Percentiles rank a stretch among this genome's conserved stretches.
phyloP scores from a whole-genome alignment of 23 tunicate species.

The Halocynthia aurantium region DNA sequence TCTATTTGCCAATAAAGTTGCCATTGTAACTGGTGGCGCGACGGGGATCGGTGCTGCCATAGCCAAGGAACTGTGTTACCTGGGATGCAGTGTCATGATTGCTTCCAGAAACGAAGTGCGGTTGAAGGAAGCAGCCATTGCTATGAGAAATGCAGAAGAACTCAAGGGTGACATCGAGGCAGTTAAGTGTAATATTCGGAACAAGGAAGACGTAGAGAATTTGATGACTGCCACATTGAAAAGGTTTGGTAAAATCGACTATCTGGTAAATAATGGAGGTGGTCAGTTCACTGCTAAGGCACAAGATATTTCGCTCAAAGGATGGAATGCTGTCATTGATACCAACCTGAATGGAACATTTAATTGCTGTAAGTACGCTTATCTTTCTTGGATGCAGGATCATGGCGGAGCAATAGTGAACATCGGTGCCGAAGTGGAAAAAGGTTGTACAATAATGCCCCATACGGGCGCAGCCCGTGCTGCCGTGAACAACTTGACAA shows the following conservation, averaged over 20 bases:
- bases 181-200: slow-evolving; percentile 22
- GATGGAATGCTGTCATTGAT: slow-evolving; percentile 41
- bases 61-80: slow-evolving; percentile 24
- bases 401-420: slow-evolving; percentile 39
- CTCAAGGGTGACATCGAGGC: slow-evolving; percentile 11
- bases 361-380: slow-evolving; percentile 28
- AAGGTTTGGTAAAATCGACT: slow-evolving; percentile 32
- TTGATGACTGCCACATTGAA: slow-evolving; percentile 14
- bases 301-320: slow-evolving; percentile 33
- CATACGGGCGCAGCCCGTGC: slow-evolving; percentile 41
- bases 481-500: slow-evolving; percentile 34
- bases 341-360: slow-evolving; percentile 42
- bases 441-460: slow-evolving; percentile 31
- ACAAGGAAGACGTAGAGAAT: slow-evolving; percentile 1
- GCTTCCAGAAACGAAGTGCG: slow-evolving; percentile 33
- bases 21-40: slow-evolving; percentile 47
- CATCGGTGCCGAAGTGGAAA: slow-evolving; percentile 26
- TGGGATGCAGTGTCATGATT: slow-evolving; percentile 29
- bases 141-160: slow-evolving; percentile 8
- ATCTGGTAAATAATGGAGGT: slow-evolving; percentile 39
- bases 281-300: slow-evolving; percentile 30
- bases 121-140: slow-evolving; percentile 17
- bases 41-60: slow-evolving; percentile 43
- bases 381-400: slow-evolving; percentile 29
- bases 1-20: slow-evolving; percentile 14